Evolutionary conservation across 2,113 vertebrate species (phyloP).

Genomic region (Anoura caudifer): DNA sequence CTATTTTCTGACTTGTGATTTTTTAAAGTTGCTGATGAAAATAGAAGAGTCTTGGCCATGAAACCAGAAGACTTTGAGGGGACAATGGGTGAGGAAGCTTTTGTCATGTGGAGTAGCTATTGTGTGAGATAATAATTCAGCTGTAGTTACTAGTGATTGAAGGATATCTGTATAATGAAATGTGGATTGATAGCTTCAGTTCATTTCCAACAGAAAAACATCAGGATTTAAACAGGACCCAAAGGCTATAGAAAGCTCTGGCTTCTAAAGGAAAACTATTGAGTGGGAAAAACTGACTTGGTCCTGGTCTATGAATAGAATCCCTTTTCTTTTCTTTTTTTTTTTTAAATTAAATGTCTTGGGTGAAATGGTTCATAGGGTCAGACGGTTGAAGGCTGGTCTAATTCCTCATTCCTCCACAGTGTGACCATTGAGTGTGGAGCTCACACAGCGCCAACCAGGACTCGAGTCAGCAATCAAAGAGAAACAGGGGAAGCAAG

Average conservation of each 20-base stretch:
- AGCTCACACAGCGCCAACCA: not conserved
- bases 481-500: not conserved
- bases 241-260: not conserved
- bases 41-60: not conserved
- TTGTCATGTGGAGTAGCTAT: not conserved
- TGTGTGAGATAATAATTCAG: not conserved
- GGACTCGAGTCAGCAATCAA: not conserved
- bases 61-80: not conserved
- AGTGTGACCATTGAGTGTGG: not conserved
- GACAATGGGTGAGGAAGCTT: not conserved
- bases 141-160: not conserved
- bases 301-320: not conserved
- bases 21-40: constrained; percentile 53
- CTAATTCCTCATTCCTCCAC: not conserved
- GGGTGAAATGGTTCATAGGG: too few species aligned
- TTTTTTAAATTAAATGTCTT: too few species aligned
- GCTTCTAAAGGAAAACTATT: not conserved
- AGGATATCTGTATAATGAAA: not conserved
- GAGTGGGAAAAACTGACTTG: not conserved
- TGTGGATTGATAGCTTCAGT: not conserved
- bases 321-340: not conserved
- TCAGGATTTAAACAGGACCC: not conserved
- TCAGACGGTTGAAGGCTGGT: not conserved
- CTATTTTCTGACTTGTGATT: constrained; percentile 42
- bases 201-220: not conserved